phyloP scores from a whole-genome alignment of 2,113 vertebrate genomes.

The Oncorhynchus mykiss region DNA sequence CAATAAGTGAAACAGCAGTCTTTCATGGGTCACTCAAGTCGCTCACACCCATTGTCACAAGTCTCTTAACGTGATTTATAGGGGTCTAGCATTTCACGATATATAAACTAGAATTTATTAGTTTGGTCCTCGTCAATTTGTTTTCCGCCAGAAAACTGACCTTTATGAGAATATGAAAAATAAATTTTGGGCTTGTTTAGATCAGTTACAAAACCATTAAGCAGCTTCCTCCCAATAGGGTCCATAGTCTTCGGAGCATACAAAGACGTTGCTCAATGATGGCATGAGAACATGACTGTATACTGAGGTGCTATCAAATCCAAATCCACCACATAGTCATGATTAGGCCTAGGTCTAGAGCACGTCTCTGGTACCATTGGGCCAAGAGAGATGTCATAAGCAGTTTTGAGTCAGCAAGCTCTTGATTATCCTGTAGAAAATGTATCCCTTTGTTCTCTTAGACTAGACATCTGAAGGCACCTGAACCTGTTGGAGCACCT shows the following conservation, averaged over 20 bases:
- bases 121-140: constrained; percentile 34
- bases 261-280: constrained; percentile 44
- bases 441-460: constrained; percentile 22
- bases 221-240: constrained; percentile 26
- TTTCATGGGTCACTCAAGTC: constrained; percentile 17
- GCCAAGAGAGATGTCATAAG: constrained; percentile 30
- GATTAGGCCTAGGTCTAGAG: constrained; percentile 40
- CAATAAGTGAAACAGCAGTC: constrained; percentile 28
- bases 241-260: constrained; percentile 32
- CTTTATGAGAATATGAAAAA: constrained; percentile 36
- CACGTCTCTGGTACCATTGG: not conserved
- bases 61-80: constrained; percentile 56
- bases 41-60: constrained; percentile 51
- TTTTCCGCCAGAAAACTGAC: constrained; percentile 45
- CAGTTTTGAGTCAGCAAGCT: constrained; percentile 27
- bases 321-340: constrained; percentile 32
- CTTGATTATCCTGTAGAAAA: constrained; percentile 26
- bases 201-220: constrained; percentile 36
- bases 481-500: constrained; percentile 34
- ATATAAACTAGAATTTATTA: constrained; percentile 54
- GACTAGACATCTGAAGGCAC: constrained; percentile 20
- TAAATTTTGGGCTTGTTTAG: constrained; percentile 43
- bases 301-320: constrained; percentile 37
- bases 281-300: constrained; percentile 40
- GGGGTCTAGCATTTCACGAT: constrained; percentile 50